phyloP scores from a whole-genome alignment of 2,113 vertebrate genomes.

The Poeciliopsis retropinna region DNA sequence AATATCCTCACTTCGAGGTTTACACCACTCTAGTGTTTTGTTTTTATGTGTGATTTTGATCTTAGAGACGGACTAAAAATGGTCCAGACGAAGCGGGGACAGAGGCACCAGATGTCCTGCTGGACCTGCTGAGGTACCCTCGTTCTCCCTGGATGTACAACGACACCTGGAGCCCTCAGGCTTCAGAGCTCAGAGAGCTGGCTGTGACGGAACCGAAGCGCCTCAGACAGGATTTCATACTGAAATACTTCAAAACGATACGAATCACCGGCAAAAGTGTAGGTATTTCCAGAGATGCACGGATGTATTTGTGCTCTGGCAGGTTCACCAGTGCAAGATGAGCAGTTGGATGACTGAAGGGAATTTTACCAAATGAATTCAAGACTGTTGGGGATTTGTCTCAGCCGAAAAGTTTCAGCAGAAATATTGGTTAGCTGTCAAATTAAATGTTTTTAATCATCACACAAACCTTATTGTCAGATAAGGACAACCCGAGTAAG shows the following conservation, averaged over 20 bases:
- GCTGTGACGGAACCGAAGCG: slow-evolving; percentile 67
- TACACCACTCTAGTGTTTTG: not conserved
- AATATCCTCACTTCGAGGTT: no score
- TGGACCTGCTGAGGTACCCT: slow-evolving; percentile 75
- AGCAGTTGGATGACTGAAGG: no score
- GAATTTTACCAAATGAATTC: no score
- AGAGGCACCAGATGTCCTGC: slow-evolving; percentile 71
- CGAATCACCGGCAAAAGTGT: slow-evolving; percentile 81
- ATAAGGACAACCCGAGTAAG: not conserved
- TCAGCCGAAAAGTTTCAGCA: no score
- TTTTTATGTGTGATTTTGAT: not conserved
- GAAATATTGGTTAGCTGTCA: no score
- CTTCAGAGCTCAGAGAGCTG: slow-evolving; percentile 72
- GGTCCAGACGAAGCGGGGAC: not conserved
- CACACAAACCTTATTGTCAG: not conserved
- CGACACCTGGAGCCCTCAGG: slow-evolving; percentile 72
- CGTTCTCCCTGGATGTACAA: slow-evolving; percentile 82
- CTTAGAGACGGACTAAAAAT: slow-evolving; percentile 65
- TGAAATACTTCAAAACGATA: slow-evolving; percentile 75
- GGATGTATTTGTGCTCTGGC: no score
- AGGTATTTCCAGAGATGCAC: slow-evolving; percentile 43
- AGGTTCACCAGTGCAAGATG: no score
- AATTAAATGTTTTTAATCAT: no score
- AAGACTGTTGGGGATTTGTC: no score
- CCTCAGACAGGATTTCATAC: slow-evolving; percentile 53